Percentiles rank a stretch among this genome's conserved stretches.
These are phyloP conservation scores for Melitaea cinxia DNA, from an alignment of 1,140 invertebrate species.

Conservation along the genomic window DNA sequence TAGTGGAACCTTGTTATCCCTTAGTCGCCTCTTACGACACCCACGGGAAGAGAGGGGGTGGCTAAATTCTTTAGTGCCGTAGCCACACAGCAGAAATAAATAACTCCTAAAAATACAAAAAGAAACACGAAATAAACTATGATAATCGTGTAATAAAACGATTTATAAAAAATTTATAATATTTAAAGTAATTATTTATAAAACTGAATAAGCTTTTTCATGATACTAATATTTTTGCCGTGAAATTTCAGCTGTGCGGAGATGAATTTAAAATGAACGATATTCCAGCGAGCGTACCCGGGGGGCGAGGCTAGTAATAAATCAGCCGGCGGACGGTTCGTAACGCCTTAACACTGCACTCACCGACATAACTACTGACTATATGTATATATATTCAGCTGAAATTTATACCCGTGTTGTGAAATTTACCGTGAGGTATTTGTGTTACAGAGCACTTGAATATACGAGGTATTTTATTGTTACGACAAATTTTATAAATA, in stretches of 20 bases:
- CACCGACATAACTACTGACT: slow-evolving; percentile 17
- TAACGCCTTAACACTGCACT: slow-evolving; percentile 35
- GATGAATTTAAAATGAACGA: slow-evolving; percentile 39
- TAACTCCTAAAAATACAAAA: no score
- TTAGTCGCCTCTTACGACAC: no score
- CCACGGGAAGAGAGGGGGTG: no score
- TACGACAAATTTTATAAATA: no score
- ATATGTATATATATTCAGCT: slow-evolving; percentile 11
- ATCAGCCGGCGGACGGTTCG: slow-evolving; percentile 32
- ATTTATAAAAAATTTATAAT: no score
- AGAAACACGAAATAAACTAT: no score
- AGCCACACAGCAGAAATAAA: no score
- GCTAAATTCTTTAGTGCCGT: no score
- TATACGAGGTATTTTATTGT: no score
- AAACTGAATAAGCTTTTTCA: no score
- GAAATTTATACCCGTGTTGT: slow-evolving; percentile 6
- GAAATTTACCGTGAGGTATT: not conserved
- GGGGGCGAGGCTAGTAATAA: slow-evolving; percentile 34
- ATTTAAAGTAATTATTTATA: slow-evolving; percentile 1
- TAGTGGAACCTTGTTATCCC: no score
- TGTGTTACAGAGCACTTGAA: not conserved
- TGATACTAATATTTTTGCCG: slow-evolving; percentile 21
- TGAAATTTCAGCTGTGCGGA: slow-evolving; percentile 24
- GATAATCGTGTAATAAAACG: no score
- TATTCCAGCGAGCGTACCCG: slow-evolving; percentile 33